Conservation (phyloP, 1,140 invertebrate species). For the Lepidurus apus region DNA sequence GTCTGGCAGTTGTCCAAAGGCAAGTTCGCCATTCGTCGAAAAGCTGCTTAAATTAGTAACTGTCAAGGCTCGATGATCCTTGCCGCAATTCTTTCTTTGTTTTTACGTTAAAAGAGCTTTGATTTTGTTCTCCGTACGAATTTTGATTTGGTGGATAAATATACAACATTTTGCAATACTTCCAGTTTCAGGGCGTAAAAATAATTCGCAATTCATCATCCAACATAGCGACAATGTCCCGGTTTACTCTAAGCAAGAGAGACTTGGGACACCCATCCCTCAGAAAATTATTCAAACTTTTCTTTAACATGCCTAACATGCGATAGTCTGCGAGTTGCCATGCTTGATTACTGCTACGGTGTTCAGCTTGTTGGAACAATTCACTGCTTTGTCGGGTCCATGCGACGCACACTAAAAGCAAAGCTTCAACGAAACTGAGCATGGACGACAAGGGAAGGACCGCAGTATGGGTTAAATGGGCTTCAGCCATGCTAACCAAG, state of each 20-base stretch:
- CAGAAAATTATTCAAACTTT: background rate
- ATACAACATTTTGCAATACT: background rate
- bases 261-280: background rate
- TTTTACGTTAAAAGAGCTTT: background rate
- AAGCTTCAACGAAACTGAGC: background rate
- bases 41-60: constrained; percentile 48
- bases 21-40: constrained; percentile 77
- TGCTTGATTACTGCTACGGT: background rate
- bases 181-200: background rate
- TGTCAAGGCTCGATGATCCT: background rate
- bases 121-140: background rate
- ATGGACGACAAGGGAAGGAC: background rate
- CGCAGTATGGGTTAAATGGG: background rate
- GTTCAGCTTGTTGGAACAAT: background rate
- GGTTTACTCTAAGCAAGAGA: background rate
- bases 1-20: constrained; percentile 76
- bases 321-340: background rate
- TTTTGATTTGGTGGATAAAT: background rate
- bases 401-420: background rate
- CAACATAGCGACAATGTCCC: background rate
- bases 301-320: background rate
- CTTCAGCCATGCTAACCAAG: background rate
- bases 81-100: background rate
- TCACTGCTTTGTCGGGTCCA: background rate
- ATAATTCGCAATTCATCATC: background rate